Base-by-base conservation (phyloP, 1,140 invertebrate species). In the Trichonephila clavata region DNA sequence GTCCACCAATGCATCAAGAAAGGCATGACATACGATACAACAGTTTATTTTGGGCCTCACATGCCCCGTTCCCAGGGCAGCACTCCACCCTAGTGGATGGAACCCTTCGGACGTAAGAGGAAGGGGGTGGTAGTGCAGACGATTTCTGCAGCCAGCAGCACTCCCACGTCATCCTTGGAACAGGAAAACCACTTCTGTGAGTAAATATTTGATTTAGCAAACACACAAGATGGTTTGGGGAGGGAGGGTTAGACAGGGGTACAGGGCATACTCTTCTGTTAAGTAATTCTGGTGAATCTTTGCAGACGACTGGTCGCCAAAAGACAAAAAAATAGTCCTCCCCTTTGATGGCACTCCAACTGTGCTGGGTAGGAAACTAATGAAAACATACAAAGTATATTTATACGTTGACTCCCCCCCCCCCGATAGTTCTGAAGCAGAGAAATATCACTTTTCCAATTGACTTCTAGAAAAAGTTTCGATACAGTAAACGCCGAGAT, bases 181-280 rank as follows among this genome's bases (percentile, higher is more conserved):
- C 59, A 20, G 80, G 43, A 83, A 88, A 68, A 88, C 86, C 86
- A 88, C 86, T 88, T 88, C 39, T 43, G 16, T 13, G 86, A n/a
- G 86, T 68, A 88, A 88, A 88, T 88, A 88, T 88, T 88, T 88
- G 86, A 88, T 61, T 88, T 88, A 88, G 86, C 86, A 43, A 71
- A 88, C 13, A 60, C 32, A 50, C 14, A 61, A 39, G 32, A 80
- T 14, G 39, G 13, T 7, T n/a, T n/a, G n/a, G n/a, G n/a, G 32
- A 39, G 27, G 32, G 71, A 10, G 32, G 32, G 4, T 39, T n/a
- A n/a, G n/a, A n/a, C n/a, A n/a, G 50, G 50, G 50, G 50, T 10
- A 50, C 50, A 50, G 50, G 7, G 50, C 50, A 50, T 5, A 3
- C 68, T 83, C 21, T 24, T 83, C 50, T 18, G 86, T 50, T 68